Percentiles rank a stretch among this genome's conserved stretches.
phyloP scores from a whole-genome alignment of 2,888 invertebrate genomes.

The Melikaiella ostensackeni region DNA sequence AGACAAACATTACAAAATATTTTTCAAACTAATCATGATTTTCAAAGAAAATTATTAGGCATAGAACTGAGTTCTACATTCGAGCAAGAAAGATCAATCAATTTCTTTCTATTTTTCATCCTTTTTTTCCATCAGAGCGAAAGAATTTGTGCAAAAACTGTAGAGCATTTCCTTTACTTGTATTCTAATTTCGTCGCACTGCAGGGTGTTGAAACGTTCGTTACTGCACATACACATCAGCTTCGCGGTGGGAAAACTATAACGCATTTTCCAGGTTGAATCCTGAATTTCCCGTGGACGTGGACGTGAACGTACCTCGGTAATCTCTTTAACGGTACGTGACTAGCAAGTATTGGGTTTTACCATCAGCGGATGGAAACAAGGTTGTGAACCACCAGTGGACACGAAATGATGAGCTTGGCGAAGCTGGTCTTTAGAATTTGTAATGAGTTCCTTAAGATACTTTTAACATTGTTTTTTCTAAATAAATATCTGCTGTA shows the following conservation, averaged over 20 bases:
- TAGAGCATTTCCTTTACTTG: no score
- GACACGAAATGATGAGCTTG: not conserved
- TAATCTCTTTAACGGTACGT: conserved; percentile 3
- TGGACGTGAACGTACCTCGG: not conserved
- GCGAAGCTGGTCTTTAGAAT: not conserved
- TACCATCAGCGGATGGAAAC: not conserved
- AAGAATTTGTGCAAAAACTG: not conserved
- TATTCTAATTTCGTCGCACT: not conserved
- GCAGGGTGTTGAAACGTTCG: not conserved
- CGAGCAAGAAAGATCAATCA: no score
- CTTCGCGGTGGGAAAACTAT: not conserved
- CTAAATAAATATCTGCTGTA: not conserved
- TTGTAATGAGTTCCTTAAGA: not conserved
- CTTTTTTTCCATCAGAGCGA: not conserved
- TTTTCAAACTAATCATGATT: no score
- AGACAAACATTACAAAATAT: no score
- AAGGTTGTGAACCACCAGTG: not conserved
- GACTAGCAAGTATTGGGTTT: not conserved
- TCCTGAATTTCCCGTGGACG: not conserved
- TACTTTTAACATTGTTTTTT: not conserved
- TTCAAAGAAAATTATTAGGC: no score
- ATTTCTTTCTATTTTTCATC: no score
- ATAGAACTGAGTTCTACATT: no score
- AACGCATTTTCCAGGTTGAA: not conserved
- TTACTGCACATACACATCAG: not conserved